These are phyloP conservation scores for Morus bassanus DNA, from an alignment of 2,797 vertebrate genomes.

Conservation along the genomic window DNA sequence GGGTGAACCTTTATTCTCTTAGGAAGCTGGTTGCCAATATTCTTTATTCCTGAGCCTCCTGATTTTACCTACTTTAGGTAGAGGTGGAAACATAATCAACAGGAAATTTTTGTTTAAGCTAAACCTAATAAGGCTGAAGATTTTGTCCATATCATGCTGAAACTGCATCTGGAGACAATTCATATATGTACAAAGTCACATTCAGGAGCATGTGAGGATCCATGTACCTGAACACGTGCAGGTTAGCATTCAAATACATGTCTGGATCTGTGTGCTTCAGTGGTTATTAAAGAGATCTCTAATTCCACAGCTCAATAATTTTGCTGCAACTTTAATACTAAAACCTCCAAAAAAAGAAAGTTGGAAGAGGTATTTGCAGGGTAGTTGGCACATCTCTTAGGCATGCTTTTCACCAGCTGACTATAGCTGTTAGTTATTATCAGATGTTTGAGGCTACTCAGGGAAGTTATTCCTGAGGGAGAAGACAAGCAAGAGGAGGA, in stretches of 20 bases:
- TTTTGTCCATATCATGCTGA: neutral
- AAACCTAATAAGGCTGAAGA: neutral
- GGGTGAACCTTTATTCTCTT: neutral
- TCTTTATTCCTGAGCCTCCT: neutral
- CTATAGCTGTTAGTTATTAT: neutral
- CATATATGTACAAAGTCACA: neutral
- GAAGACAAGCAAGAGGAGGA: neutral
- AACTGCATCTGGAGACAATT: neutral
- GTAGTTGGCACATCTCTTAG: neutral
- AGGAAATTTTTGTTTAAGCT: neutral
- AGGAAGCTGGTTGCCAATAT: neutral
- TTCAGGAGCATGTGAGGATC: neutral
- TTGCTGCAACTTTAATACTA: neutral
- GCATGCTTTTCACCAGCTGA: neutral
- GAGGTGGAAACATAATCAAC: neutral
- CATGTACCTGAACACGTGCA: neutral
- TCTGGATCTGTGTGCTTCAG: neutral
- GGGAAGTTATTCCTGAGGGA: neutral
- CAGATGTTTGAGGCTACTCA: neutral
- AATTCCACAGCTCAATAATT: neutral
- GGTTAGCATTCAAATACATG: neutral
- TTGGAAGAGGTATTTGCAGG: neutral
- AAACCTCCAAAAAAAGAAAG: neutral
- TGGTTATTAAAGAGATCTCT: neutral
- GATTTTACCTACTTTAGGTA: neutral